Base-by-base conservation (phyloP, 2,113 vertebrate species). In the Callaeas wilsoni region DNA sequence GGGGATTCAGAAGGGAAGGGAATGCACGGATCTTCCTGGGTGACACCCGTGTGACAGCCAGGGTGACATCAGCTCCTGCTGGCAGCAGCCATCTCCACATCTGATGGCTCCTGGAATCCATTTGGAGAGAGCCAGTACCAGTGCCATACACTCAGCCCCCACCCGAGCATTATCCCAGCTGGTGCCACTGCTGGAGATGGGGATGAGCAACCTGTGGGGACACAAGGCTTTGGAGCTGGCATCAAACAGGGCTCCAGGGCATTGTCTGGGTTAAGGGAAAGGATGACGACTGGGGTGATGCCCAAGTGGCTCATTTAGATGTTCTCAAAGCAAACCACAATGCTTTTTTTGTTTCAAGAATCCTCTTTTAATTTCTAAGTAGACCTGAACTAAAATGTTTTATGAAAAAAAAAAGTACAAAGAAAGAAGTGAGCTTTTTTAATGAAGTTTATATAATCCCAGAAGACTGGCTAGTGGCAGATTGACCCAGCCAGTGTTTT, bases 401-500 rank as follows among this genome's bases (percentile, higher is more conserved):
- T 55, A 46, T 84, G 26, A 2, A 26, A 13, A 63, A 78, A 90
- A 52, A 6, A 18, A 64, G 16, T 76, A 85, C 75, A 69, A 71
- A 86, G 83, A 60, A 82, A 85, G 41, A 90, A 84, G 56, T 37
- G 47, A 94, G 42, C 39, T 59, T 74, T 92, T 89, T 77, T n/a
- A 13, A 21, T 56, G 20, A 50, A 32, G 37, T 68, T 93, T 53
- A 37, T 88, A 57, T 56, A 60, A 68, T 83, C 82, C 87, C 82
- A 93, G 75, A 73, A 79, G 88, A 73, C 75, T 56, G 63, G 62
- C 56, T 59, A 56, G 80, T 95, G 91, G 91, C 95, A 94, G 47
- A 59, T 15, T 93, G 94, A 91, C 96, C 96, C 80, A 93, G 86
- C 76, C 89, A 87, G 23, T 33, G 60, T 63, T 89, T 96, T 95